These are phyloP conservation scores for Epistrophella euchroma DNA, from an alignment of 2,888 invertebrate species.

Conservation along the genomic window DNA sequence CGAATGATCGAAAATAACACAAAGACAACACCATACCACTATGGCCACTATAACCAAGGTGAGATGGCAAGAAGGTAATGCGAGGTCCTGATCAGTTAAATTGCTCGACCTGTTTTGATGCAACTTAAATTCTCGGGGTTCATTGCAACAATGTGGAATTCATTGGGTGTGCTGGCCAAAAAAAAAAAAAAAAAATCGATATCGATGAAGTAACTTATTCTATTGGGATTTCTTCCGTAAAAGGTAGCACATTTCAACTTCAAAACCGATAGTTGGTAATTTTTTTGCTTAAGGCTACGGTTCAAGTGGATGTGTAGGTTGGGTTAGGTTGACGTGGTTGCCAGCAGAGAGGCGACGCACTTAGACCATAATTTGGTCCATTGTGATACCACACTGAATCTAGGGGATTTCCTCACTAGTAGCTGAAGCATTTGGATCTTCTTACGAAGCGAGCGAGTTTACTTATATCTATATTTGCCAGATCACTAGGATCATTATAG, in stretches of 20 bases:
- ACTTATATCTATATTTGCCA: no score
- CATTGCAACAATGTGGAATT: constrained; percentile 25
- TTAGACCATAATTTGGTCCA: no score
- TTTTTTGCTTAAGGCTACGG: background rate
- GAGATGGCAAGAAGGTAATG: constrained; percentile 19
- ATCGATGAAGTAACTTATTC: constrained; percentile 33
- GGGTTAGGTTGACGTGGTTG: no score
- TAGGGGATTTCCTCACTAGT: no score
- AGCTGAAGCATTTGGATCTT: no score
- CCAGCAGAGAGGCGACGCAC: no score
- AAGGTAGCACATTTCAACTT: constrained; percentile 50
- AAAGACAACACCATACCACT: background rate
- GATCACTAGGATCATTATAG: no score
- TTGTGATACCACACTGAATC: no score
- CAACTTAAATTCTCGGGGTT: constrained; percentile 55
- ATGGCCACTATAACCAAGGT: background rate
- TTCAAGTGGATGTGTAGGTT: no score
- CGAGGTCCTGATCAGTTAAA: constrained; percentile 72
- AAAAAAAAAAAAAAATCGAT: background rate
- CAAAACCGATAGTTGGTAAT: no score
- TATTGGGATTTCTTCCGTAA: background rate
- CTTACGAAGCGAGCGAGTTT: no score
- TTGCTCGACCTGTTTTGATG: constrained; percentile 71
- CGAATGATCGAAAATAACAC: constrained; percentile 32
- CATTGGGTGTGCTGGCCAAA: constrained; percentile 12